A percentile compares a stretch with the other conserved stretches of the same genome.
Evolutionary conservation across 2,888 invertebrate genomes (phyloP).

Genomic region (Candidula unifasciata): DNA sequence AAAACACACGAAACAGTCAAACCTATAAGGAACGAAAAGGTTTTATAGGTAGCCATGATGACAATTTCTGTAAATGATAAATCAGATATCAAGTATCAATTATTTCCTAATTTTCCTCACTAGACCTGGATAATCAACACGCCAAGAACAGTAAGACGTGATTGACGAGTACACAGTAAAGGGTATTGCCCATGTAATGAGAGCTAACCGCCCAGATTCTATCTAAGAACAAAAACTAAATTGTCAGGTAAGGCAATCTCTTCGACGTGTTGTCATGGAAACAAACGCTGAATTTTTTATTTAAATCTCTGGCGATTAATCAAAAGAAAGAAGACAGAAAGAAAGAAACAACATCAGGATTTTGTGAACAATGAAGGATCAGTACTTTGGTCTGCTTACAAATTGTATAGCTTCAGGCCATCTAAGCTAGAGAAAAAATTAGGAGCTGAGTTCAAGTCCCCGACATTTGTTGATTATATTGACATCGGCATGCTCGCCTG

Average conservation of each 20-base stretch:
- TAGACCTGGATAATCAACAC: too few relatives aligned
- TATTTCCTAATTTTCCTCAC: too few relatives aligned
- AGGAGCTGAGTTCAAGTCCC: background rate
- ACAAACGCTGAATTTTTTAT: background rate
- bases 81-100: too few relatives aligned
- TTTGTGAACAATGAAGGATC: background rate
- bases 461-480: slow-evolving; percentile 10
- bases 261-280: slow-evolving; percentile 4
- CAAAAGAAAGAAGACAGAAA: background rate
- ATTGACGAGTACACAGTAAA: too few relatives aligned
- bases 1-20: too few relatives aligned
- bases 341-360: background rate
- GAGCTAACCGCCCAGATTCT: too few relatives aligned
- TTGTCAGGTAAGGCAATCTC: background rate
- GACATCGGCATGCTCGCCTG: background rate
- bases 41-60: too few relatives aligned
- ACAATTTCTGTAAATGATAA: too few relatives aligned
- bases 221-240: too few relatives aligned
- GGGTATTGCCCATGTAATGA: too few relatives aligned
- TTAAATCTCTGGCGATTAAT: background rate
- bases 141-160: too few relatives aligned
- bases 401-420: background rate
- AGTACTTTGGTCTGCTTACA: background rate
- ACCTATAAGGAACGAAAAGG: too few relatives aligned
- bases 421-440: background rate